phyloP scores from a whole-genome alignment of 2,113 vertebrate genomes.

The Axis porcinus region DNA sequence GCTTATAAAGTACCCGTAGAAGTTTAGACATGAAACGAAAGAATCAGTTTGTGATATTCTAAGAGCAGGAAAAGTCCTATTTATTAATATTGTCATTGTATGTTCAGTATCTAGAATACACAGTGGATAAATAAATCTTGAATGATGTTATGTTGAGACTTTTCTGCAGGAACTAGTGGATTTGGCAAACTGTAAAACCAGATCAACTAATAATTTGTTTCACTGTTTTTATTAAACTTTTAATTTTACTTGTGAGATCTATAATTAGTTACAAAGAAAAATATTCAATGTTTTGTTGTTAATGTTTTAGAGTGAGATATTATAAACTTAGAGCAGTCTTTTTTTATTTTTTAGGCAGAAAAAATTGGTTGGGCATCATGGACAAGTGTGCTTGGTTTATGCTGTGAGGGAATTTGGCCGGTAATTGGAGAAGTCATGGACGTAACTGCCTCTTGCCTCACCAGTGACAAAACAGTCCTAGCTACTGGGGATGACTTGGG shows the following conservation, averaged over 20 bases:
- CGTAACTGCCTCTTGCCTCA: slow-evolving; percentile 92
- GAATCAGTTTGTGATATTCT: neutral
- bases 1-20: neutral
- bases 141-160: neutral
- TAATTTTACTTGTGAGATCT: neutral
- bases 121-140: neutral
- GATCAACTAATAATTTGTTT: neutral
- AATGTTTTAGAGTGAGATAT: neutral
- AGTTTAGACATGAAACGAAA: neutral
- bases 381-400: slow-evolving; percentile 95
- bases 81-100: neutral
- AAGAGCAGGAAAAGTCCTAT: neutral
- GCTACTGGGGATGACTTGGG: slow-evolving; percentile 98
- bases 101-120: neutral
- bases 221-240: neutral
- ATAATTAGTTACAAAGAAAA: neutral
- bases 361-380: slow-evolving; percentile 96
- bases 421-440: slow-evolving; percentile 95
- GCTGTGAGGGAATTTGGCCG: slow-evolving; percentile 96
- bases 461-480: slow-evolving; percentile 89
- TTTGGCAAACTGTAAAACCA: neutral
- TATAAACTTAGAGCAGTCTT: slow-evolving; percentile 35
- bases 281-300: neutral
- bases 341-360: slow-evolving; percentile 87
- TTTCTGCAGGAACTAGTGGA: neutral